These are phyloP conservation scores for Trichogramma pretiosum DNA, from an alignment of 1,140 invertebrate species.

Conservation along the genomic window DNA sequence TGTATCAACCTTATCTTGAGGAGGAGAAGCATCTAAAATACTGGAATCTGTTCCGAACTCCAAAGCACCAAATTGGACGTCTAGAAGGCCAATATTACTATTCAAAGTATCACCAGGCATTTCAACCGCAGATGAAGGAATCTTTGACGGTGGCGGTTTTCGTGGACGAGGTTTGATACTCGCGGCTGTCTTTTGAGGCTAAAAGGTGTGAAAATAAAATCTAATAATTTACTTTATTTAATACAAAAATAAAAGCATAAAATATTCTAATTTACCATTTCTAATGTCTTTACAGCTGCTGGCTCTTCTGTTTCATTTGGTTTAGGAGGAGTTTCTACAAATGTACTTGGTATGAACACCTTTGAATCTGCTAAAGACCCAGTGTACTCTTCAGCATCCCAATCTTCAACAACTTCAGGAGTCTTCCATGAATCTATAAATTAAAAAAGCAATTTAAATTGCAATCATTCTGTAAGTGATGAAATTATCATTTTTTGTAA, in stretches of 20 bases:
- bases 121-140: conserved; percentile 87
- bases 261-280: not conserved
- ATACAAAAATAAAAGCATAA: conserved; percentile 4
- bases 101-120: conserved; percentile 81
- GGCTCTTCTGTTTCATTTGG: too few relatives aligned
- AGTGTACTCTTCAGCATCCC: conserved; percentile 92
- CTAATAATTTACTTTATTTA: too few relatives aligned
- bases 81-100: conserved; percentile 66
- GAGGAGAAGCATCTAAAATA: conserved; percentile 45
- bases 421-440: conserved; percentile 58
- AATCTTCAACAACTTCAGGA: conserved; percentile 66
- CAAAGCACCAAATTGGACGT: conserved; percentile 88
- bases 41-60: conserved; percentile 70
- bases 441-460: not conserved
- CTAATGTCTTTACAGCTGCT: too few relatives aligned
- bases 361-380: conserved; percentile 89
- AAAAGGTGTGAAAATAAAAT: conserved; percentile 11
- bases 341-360: conserved; percentile 74
- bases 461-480: not conserved
- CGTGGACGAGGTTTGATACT: conserved; percentile 70
- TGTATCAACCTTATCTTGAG: conserved; percentile 49
- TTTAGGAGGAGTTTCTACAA: conserved; percentile 31
- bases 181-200: conserved; percentile 51
- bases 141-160: conserved; percentile 86
- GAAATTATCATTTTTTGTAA: not conserved